Percentiles rank a stretch among this genome's conserved stretches.
Evolutionary conservation across 2,888 invertebrate species (phyloP).

Genomic region (Aporophyla nigra): DNA sequence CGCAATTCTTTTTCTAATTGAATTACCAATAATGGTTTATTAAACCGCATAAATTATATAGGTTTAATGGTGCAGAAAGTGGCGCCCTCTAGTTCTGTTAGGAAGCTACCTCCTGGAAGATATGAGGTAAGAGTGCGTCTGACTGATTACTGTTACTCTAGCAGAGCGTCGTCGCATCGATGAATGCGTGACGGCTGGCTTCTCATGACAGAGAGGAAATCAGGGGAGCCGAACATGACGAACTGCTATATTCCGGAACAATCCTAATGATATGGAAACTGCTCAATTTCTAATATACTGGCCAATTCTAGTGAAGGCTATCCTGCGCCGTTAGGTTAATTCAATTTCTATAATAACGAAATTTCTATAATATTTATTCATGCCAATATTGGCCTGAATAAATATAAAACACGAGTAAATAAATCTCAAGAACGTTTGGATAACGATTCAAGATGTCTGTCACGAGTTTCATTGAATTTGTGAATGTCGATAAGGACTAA

Average conservation of each 20-base stretch:
- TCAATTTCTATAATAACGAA: not conserved
- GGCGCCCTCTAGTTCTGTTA: not conserved
- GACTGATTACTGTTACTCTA: not conserved
- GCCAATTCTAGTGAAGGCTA: not conserved
- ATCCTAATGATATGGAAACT: not conserved
- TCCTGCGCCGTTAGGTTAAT: not conserved
- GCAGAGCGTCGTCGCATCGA: not conserved
- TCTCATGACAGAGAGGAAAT: not conserved
- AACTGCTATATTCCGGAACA: not conserved
- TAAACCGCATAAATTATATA: not conserved
- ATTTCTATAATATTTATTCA: too few relatives aligned
- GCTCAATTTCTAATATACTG: not conserved
- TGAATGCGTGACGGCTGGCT: not conserved
- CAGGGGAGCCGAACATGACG: not conserved
- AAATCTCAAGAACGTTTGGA: not conserved
- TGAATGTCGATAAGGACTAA: not conserved
- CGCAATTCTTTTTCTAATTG: not conserved
- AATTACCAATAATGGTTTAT: not conserved
- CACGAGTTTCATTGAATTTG: constrained; percentile 4
- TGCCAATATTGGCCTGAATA: not conserved
- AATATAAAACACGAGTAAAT: not conserved
- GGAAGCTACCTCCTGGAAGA: not conserved
- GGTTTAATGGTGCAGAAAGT: not conserved
- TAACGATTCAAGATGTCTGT: constrained; percentile 10
- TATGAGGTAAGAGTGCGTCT: not conserved